Percentiles rank a stretch among this genome's conserved stretches.
Evolutionary conservation across 1,140 invertebrate species (phyloP).

Genomic region (Sinonovacula constricta): DNA sequence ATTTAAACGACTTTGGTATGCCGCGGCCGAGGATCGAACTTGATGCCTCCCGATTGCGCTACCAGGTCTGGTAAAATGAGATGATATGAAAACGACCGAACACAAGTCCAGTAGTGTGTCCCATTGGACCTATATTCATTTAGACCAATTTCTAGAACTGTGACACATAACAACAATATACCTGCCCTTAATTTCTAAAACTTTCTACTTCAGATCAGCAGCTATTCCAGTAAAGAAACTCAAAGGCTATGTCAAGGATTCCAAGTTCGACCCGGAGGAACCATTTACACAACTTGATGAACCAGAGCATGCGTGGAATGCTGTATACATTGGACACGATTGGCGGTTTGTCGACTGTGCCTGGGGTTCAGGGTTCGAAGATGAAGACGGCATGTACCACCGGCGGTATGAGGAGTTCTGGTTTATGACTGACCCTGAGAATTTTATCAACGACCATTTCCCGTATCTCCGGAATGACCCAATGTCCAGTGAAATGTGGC

Average conservation of each 20-base stretch:
- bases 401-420: constrained; percentile 69
- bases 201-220: constrained; percentile 44
- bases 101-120: too few relatives aligned
- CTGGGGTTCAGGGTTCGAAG: constrained; percentile 77
- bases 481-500: constrained; percentile 54
- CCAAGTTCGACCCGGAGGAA: constrained; percentile 96
- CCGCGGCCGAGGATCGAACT: too few relatives aligned
- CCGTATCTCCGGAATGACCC: constrained; percentile 75
- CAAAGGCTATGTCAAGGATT: constrained; percentile 95
- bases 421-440: constrained; percentile 81
- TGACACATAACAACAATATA: too few relatives aligned
- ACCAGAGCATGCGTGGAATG: constrained; percentile 69
- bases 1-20: too few relatives aligned
- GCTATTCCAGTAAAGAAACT: constrained; percentile 57
- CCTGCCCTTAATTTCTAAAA: too few relatives aligned
- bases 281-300: constrained; percentile 96
- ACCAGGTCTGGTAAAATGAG: too few relatives aligned
- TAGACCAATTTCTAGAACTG: too few relatives aligned
- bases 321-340: constrained; percentile 63
- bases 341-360: constrained; percentile 76
- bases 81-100: neutral
- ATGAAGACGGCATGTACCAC: constrained; percentile 55
- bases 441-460: constrained; percentile 80
- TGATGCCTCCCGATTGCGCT: too few relatives aligned
- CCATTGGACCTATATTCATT: too few relatives aligned